Evolutionary conservation across 2,888 invertebrate genomes (phyloP), one percentile per base, ranked within the genome.

Genomic region (Ophion costatus): DNA sequence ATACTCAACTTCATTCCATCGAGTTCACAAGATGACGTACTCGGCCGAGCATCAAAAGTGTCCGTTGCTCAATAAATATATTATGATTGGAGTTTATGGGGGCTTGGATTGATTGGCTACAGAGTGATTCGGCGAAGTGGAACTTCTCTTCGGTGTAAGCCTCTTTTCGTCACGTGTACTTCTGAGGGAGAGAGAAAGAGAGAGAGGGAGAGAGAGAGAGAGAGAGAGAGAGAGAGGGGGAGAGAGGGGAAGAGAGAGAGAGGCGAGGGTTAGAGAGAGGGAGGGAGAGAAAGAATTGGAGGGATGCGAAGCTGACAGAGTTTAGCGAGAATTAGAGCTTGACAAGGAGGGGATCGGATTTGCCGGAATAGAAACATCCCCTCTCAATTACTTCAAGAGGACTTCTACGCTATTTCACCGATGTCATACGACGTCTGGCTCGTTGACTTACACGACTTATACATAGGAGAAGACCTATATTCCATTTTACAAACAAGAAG

Each of bases 401-500:
- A 24, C 81, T 57, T 24, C 42, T 38, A 69, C 76, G 71, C 42
- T 63, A 63, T 56, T 80, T 81, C 20, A 75, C 82, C 71, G 82
- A 85, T 73, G 85, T 82, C 80, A 82, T 80, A 29, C 71, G 71
- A 80, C 71, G 33, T 85, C 79, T 80, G 69, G 75, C 80, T 82
- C 76, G 82, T 76, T 80, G 76, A 73, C 45, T 76, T 77, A 76
- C 76, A 42, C 73, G 80, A 77, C 85, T 79, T 77, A 82, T 80
- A 74, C 85, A 64, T 64, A 33, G 66, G 75, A 51, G 80, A 85
- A 85, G 85, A 82, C 85, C 82, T 82, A 85, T 77, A 73, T 71
- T 56, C 63, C 64, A 77, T 69, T 80, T 85, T 73, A 82, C 71
- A 85, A 85, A 85, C 82, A 76, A 85, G 80, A 82, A 82, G 73